These are phyloP conservation scores for Acyrthosiphon pisum DNA, from an alignment of 1,140 invertebrate genomes.

Conservation along the genomic window DNA sequence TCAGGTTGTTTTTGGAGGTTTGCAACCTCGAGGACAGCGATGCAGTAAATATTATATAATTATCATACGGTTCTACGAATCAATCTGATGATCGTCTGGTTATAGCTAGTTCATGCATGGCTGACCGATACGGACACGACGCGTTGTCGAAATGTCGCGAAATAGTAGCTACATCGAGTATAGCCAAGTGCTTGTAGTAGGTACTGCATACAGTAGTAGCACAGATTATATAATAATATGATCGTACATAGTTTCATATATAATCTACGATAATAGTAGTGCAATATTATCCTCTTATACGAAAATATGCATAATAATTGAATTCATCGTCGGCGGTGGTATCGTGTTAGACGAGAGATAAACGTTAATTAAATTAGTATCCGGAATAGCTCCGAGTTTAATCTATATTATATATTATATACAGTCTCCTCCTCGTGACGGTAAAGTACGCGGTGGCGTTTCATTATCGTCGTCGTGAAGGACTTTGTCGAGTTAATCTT, in stretches of 20 bases:
- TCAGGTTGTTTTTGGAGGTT: background rate
- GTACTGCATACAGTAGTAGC: background rate
- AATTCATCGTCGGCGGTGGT: background rate
- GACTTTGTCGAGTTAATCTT: slow-evolving; percentile 29
- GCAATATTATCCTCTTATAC: background rate
- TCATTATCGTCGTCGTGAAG: slow-evolving; percentile 21
- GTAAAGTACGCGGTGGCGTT: background rate
- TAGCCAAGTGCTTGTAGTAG: background rate
- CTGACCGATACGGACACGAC: too few species aligned
- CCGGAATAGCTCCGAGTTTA: background rate
- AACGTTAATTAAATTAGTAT: slow-evolving; percentile 40
- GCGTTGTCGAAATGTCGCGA: background rate
- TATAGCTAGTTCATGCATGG: too few species aligned
- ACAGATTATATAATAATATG: background rate
- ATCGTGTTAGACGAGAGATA: slow-evolving; percentile 15
- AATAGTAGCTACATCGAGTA: background rate
- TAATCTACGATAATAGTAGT: background rate
- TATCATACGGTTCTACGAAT: background rate
- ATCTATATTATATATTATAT: background rate
- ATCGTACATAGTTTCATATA: background rate
- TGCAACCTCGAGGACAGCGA: background rate
- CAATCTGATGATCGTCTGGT: background rate
- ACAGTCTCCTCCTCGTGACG: background rate
- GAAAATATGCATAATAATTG: slow-evolving; percentile 7
- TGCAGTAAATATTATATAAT: background rate